Evolutionary conservation across 2,888 invertebrate genomes (phyloP).

Genomic region (Synergus umbraculus): DNA sequence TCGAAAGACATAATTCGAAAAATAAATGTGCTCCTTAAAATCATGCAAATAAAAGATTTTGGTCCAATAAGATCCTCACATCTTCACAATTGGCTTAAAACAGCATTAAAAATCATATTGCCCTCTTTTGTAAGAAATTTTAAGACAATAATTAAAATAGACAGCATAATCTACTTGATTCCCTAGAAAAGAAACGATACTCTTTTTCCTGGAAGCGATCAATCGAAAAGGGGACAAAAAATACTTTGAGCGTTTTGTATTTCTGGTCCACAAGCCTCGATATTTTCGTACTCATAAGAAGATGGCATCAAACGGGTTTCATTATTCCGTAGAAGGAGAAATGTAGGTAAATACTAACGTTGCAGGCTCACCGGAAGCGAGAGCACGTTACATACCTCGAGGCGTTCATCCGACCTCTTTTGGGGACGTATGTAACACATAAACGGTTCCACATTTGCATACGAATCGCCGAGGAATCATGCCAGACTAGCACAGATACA

Average conservation of each 20-base stretch:
- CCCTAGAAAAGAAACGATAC: neutral
- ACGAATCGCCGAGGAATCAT: conserved; percentile 38
- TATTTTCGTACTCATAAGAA: conserved; percentile 15
- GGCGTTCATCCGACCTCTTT: conserved; percentile 40
- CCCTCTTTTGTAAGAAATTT: neutral
- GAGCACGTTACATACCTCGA: conserved; percentile 37
- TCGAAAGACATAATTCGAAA: neutral
- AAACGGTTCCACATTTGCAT: conserved; percentile 35
- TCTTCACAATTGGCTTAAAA: no score
- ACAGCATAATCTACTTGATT: neutral
- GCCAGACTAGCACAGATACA: conserved; percentile 20
- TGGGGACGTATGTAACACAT: conserved; percentile 39
- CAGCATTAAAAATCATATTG: no score
- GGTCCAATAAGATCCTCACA: no score
- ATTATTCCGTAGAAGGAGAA: conserved; percentile 35
- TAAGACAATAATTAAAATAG: neutral
- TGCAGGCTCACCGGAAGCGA: conserved; percentile 20
- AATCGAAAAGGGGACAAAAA: conserved; percentile 10
- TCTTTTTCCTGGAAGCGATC: neutral
- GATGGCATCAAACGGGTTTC: conserved; percentile 33
- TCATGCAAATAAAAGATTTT: no score
- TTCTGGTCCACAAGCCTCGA: neutral
- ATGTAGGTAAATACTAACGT: conserved; percentile 37
- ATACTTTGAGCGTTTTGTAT: neutral
- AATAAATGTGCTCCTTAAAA: no score